A percentile compares a stretch with the other conserved stretches of the same genome.
Conservation (phyloP, 2,113 vertebrate genomes). For the Oncorhynchus masou region DNA sequence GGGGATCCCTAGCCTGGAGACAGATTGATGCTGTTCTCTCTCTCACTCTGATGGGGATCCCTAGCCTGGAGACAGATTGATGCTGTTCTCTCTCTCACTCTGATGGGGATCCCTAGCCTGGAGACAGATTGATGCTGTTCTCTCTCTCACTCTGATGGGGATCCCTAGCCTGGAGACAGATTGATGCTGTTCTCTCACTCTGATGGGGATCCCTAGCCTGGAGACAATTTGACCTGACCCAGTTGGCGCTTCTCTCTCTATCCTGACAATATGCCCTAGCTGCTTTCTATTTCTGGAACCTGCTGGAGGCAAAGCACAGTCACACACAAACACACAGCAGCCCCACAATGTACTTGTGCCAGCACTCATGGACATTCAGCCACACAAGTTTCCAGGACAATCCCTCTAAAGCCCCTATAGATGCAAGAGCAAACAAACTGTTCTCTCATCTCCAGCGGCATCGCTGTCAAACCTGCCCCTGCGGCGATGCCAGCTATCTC, state of each 20-base stretch:
- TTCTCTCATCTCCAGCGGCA: neutral
- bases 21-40: too few species aligned
- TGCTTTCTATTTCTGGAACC: constrained; percentile 68
- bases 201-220: too few species aligned
- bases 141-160: too few species aligned
- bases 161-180: too few species aligned
- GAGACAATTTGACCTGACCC: constrained; percentile 19
- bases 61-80: too few species aligned
- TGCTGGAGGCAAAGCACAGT: constrained; percentile 36
- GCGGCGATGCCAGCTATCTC: neutral
- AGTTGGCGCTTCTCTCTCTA: constrained; percentile 45
- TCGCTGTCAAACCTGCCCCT: neutral
- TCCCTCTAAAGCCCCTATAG: constrained; percentile 4
- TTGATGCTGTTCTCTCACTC: too few species aligned
- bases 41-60: too few species aligned
- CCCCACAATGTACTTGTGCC: constrained; percentile 38
- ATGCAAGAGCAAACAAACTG: neutral
- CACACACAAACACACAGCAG: constrained; percentile 26
- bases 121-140: too few species aligned
- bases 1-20: too few species aligned
- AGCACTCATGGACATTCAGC: constrained; percentile 38
- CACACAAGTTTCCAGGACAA: constrained; percentile 47
- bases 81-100: too few species aligned
- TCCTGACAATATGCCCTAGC: constrained; percentile 41
- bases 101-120: too few species aligned